Percentiles rank a stretch among this genome's conserved stretches.
Conservation (phyloP, 2,888 invertebrate species). For the Chaetoderma sp. region DNA sequence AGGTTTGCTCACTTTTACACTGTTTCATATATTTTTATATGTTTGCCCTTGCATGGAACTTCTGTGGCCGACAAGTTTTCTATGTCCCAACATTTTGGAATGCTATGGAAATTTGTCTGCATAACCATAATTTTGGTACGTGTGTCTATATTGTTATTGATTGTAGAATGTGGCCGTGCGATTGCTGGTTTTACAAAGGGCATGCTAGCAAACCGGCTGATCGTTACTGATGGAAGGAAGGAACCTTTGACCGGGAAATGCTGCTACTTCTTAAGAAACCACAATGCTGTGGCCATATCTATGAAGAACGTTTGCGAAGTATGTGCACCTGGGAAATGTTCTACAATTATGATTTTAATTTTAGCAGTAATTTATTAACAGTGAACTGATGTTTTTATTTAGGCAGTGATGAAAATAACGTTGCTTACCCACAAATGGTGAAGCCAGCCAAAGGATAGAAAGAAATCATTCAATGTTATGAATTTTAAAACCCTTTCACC, state of each 20-base stretch:
- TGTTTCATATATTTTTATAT: neutral
- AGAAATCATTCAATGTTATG: too few species aligned
- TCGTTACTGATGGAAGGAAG: constrained; percentile 76
- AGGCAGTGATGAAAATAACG: too few species aligned
- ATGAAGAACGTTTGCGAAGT: constrained; percentile 77
- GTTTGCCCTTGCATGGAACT: neutral
- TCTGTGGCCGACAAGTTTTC: neutral
- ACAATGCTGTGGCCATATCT: constrained; percentile 75
- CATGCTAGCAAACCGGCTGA: constrained; percentile 53
- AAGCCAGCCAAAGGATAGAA: too few species aligned
- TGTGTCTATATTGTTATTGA: too few species aligned
- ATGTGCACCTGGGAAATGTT: constrained; percentile 18
- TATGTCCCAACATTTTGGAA: too few species aligned
- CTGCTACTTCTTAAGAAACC: constrained; percentile 79
- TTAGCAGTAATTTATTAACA: too few species aligned
- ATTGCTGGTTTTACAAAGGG: constrained; percentile 50
- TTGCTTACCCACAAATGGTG: too few species aligned
- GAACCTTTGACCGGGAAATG: constrained; percentile 76
- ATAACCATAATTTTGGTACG: too few species aligned
- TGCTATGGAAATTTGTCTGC: too few species aligned
- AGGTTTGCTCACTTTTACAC: neutral
- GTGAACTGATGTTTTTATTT: too few species aligned
- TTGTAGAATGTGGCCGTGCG: constrained; percentile 57
- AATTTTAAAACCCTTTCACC: too few species aligned
- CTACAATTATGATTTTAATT: too few species aligned